Base-by-base conservation (phyloP, 2,888 invertebrate species). In the Cylindroiulus punctatus region DNA sequence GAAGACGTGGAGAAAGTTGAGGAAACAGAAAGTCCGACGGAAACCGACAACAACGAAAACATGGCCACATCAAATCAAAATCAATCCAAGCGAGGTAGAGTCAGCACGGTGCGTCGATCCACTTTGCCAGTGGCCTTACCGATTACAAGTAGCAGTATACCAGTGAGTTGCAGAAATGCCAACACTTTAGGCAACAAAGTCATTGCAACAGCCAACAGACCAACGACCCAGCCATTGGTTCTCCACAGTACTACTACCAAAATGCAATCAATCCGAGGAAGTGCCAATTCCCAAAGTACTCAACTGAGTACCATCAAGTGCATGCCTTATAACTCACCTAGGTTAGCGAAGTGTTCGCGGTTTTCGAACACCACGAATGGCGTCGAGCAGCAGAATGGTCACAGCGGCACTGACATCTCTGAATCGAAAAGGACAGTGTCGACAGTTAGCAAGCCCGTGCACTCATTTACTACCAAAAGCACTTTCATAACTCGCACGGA, bases 291-390 rank as follows among this genome's bases (percentile, higher is more conserved):
- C 52, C n/a, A 52, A 32, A 52, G 47, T 19, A 32, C 57, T 57
- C 65, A 65, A 26, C 12, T 65, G 76, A 81, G 40, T 81, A 81
- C 87, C 8, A 84, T 87, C 26, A 87, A 87, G 52, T 87, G 87
- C 81, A 87, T 87, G 87, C 87, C 87, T 47, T 87, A 87, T 40
- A 87, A 87, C 85, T 87, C 87, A 22, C 87, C 87, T 47, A 84
- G 86, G 19, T 82, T 87, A 32, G 44, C 86, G 17, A 87, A 86
- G 65, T 87, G 42, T n/a, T 30, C 87, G 14, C 83, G 87, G 26
- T 85, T 84, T 52, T 42, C 76, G 0, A 65, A 22, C 65, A 65
- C 30, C 5, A 42, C n/a, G n/a, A n/a, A 42, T 14, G 84, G 52
- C 52, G 30, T 47, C 30, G 52, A 84, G n/a, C 57, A 32, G 30